Evolutionary conservation across 1,140 invertebrate species (phyloP).

Genomic region (Cylas formicarius): DNA sequence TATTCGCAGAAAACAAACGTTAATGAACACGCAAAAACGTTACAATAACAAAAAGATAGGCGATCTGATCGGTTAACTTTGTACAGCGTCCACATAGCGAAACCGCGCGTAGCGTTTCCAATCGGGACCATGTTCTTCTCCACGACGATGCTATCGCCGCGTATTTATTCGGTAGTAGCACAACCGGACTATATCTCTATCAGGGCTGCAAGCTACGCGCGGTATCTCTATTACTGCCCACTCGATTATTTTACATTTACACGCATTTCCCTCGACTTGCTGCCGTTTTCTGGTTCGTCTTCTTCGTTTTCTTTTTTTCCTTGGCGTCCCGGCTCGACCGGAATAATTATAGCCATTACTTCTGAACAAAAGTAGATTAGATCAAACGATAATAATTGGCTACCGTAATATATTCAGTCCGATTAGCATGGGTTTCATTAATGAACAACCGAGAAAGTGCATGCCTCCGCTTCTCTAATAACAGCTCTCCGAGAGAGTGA

Average conservation of each 20-base stretch:
- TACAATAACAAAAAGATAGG: slow-evolving; percentile 18
- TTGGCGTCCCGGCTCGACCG: slow-evolving; percentile 19
- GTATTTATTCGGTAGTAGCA: slow-evolving; percentile 40
- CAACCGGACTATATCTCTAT: slow-evolving; percentile 32
- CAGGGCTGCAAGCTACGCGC: slow-evolving; percentile 30
- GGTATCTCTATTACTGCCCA: slow-evolving; percentile 37
- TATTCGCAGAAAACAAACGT: too few relatives aligned
- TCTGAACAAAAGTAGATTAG: slow-evolving; percentile 31
- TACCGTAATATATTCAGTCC: slow-evolving; percentile 27
- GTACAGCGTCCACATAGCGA: too few relatives aligned
- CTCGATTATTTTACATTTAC: slow-evolving; percentile 39
- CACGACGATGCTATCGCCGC: slow-evolving; percentile 21
- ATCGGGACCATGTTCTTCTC: slow-evolving; percentile 37
- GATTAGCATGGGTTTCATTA: slow-evolving; percentile 25
- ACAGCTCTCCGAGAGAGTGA: slow-evolving; percentile 4
- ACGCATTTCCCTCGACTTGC: slow-evolving; percentile 30
- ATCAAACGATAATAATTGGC: slow-evolving; percentile 31
- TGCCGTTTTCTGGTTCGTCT: slow-evolving; percentile 17
- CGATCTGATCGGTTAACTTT: slow-evolving; percentile 23
- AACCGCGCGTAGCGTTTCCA: slow-evolving; percentile 23
- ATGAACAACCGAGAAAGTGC: slow-evolving; percentile 24
- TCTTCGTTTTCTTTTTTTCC: slow-evolving; percentile 23
- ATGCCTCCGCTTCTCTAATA: slow-evolving; percentile 20
- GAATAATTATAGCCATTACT: slow-evolving; percentile 33
- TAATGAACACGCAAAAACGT: slow-evolving; percentile 20